Evolutionary conservation across 1,140 invertebrate species (phyloP), one percentile per base, ranked within the genome.

Genomic region (Stegodyphus mimosarum): DNA sequence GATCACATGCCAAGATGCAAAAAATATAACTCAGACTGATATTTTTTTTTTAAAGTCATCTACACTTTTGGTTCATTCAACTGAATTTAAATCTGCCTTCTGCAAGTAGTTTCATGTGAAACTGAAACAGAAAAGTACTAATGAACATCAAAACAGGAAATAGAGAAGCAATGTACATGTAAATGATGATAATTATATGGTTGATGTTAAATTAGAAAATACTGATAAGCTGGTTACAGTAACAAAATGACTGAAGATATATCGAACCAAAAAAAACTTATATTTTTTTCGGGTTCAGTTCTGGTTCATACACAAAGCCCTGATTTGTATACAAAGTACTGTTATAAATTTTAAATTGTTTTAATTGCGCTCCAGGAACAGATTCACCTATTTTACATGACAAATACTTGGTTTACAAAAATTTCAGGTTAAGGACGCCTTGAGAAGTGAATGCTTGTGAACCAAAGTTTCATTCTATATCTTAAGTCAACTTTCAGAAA

Each of bases 11-110:
- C 2, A 5, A 67, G 64, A 67, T 13, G 64, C 64, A 5, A 67
- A 67, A 67, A 67, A n/a, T 67, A 67, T 67, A 67, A 67, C 6
- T 67, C 64, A 67, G 64, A 17, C 64, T 67, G 64, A 67, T 67
- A 67, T 67, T 67, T 67, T 67, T 17, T 6, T n/a, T 67, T 4
- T 4, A 67, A 67, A 67, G n/a, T 67, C 17, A 7, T 13, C 11
- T 67, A 67, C 5, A 67, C 11, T 67, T 67, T 6, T 67, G 6
- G 15, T 67, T 67, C 64, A 67, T 67, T 67, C 17, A 67, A 17
- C 64, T 5, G 64, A 18, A 67, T 7, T n/a, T 67, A 67, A 67
- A 67, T 13, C 6, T 15, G 13, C 64, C 2, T 67, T 67, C 64
- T 67, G 6, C 17, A 7, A 67, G 64, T 67, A 6, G 17, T 18